These are phyloP conservation scores for Agapornis canus DNA, from an alignment of 2,797 vertebrate species.

Conservation along the genomic window DNA sequence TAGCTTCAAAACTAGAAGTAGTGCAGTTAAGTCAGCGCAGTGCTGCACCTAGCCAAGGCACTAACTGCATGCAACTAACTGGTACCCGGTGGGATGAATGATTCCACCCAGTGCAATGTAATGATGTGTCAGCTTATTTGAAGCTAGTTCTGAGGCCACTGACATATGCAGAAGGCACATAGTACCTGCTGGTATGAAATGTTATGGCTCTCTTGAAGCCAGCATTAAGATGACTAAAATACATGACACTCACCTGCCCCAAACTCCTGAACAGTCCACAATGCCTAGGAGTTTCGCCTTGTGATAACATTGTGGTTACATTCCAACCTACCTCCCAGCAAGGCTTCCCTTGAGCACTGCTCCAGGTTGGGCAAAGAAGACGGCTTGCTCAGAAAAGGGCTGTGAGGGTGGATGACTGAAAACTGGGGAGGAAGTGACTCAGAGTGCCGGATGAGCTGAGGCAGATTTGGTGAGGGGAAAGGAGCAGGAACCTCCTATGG, in stretches of 20 bases:
- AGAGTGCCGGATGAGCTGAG: background rate
- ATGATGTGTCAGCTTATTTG: background rate
- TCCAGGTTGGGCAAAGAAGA: background rate
- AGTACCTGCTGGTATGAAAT: background rate
- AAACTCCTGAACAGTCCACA: background rate
- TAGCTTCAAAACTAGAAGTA: background rate
- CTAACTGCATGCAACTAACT: background rate
- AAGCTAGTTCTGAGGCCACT: background rate
- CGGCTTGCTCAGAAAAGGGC: background rate
- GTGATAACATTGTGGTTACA: fast-evolving
- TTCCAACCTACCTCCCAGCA: background rate
- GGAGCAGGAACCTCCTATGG: background rate
- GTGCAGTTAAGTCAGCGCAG: background rate
- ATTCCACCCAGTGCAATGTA: background rate
- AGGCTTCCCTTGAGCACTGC: background rate
- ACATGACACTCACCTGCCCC: background rate
- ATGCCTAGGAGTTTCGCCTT: background rate
- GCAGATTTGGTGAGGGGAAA: background rate
- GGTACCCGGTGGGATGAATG: background rate
- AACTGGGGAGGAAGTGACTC: conserved; percentile 40
- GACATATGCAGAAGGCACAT: background rate
- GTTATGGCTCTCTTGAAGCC: background rate
- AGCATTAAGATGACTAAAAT: background rate
- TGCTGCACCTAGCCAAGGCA: background rate
- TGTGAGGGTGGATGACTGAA: background rate